These are phyloP conservation scores for Eulemur albifrons DNA, from an alignment of 2,797 vertebrate species.

Conservation along the genomic window DNA sequence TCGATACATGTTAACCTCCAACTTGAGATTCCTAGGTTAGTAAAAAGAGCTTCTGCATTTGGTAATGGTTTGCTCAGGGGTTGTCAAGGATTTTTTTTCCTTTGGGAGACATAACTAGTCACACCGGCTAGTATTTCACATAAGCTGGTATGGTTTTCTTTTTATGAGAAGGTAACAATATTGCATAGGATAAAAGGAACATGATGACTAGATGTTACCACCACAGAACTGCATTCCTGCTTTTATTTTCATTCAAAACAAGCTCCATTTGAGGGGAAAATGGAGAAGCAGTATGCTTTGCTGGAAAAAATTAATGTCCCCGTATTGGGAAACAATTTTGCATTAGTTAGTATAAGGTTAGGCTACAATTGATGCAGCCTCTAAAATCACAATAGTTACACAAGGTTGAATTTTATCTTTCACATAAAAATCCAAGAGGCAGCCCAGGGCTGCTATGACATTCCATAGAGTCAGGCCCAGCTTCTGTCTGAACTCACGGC, in stretches of 20 bases:
- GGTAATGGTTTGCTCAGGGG: neutral
- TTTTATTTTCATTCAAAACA: slow-evolving; percentile 55
- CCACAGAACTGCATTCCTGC: neutral
- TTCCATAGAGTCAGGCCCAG: neutral
- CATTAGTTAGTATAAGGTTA: neutral
- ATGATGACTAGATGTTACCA: neutral
- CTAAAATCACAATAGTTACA: neutral
- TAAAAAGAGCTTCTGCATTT: neutral
- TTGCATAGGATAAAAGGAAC: neutral
- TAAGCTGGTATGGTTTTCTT: neutral
- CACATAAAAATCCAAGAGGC: neutral
- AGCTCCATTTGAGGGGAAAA: neutral
- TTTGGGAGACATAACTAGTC: neutral
- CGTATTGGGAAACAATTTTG: neutral
- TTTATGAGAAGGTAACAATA: neutral
- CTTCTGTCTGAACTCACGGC: neutral
- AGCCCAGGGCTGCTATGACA: neutral
- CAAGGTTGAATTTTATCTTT: neutral
- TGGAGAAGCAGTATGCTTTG: neutral
- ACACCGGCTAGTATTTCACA: slow-evolving; percentile 21
- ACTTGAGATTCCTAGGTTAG: neutral
- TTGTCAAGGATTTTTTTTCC: neutral
- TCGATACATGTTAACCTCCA: neutral
- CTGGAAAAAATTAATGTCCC: neutral
- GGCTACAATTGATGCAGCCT: neutral